Conservation (phyloP, 1,140 invertebrate species). For the Drosophila azteca region DNA sequence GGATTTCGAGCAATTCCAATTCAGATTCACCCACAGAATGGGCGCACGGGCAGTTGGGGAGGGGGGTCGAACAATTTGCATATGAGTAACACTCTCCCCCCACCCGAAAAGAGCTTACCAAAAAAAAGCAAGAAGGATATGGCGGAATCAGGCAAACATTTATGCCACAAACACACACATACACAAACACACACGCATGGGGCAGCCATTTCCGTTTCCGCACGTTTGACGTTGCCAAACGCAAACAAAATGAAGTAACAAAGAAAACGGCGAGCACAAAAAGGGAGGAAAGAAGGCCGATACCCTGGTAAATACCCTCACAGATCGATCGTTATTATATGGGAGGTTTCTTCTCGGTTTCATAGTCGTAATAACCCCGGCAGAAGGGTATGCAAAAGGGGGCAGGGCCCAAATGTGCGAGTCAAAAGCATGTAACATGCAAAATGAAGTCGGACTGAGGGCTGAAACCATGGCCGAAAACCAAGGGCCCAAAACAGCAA, state of each 20-base stretch:
- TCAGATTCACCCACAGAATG: constrained; percentile 46
- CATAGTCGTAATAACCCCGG: too few relatives aligned
- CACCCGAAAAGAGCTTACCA: not conserved
- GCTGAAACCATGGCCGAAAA: constrained; percentile 22
- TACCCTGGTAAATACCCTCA: too few relatives aligned
- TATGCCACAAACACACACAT: constrained; percentile 35
- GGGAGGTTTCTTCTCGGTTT: too few relatives aligned
- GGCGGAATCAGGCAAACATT: constrained; percentile 58
- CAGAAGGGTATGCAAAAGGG: too few relatives aligned
- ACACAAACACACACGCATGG: constrained; percentile 36
- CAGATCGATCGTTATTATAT: too few relatives aligned
- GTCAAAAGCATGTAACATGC: constrained; percentile 50
- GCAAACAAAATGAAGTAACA: constrained; percentile 49
- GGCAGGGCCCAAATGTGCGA: not conserved
- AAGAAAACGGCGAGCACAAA: not conserved
- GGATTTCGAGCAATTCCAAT: constrained; percentile 75
- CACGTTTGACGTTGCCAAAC: constrained; percentile 76
- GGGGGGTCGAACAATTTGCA: constrained; percentile 64
- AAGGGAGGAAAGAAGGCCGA: not conserved
- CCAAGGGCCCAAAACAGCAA: constrained; percentile 57
- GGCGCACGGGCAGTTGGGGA: not conserved
- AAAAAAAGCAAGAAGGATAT: constrained; percentile 39
- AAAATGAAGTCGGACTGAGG: constrained; percentile 64
- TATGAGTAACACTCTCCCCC: constrained; percentile 44
- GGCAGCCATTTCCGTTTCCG: constrained; percentile 77